phyloP scores from a whole-genome alignment of 2,888 invertebrate genomes.

The Trilocha varians region DNA sequence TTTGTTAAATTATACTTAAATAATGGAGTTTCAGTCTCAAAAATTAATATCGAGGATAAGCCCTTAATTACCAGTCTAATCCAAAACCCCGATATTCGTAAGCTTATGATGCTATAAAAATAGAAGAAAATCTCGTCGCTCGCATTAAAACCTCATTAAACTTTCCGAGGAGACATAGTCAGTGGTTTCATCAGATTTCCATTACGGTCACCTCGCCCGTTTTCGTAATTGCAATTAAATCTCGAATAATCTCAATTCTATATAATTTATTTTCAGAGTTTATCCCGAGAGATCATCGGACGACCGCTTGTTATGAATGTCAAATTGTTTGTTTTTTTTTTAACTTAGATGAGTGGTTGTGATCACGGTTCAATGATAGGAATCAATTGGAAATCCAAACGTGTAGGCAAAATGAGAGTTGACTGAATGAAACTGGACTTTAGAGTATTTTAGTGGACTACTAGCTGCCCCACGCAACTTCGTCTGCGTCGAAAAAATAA shows the following conservation, averaged over 20 bases:
- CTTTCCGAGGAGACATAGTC: constrained; percentile 8
- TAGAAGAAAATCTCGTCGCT: not conserved
- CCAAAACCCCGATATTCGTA: not conserved
- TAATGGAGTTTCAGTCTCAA: not conserved
- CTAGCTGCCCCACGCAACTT: too few relatives aligned
- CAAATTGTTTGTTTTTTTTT: too few relatives aligned
- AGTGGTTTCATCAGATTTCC: constrained; percentile 24
- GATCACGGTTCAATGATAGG: too few relatives aligned
- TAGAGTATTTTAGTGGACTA: too few relatives aligned
- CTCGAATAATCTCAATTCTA: constrained; percentile 14
- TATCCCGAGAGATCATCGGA: constrained; percentile 20
- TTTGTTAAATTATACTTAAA: too few relatives aligned
- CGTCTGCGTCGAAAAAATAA: too few relatives aligned
- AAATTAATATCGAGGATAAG: not conserved
- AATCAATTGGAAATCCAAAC: too few relatives aligned
- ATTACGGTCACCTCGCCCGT: constrained; percentile 34
- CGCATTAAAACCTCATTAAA: constrained; percentile 18
- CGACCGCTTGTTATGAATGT: too few relatives aligned
- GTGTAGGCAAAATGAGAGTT: too few relatives aligned
- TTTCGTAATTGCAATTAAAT: constrained; percentile 36
- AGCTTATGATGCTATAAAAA: not conserved
- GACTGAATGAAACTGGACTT: too few relatives aligned
- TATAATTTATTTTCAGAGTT: constrained; percentile 30
- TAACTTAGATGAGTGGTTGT: too few relatives aligned
- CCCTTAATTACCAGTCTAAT: not conserved